A percentile compares a stretch with the other conserved stretches of the same genome.
Evolutionary conservation across 2,113 vertebrate genomes (phyloP).

Genomic region (Ciconia stormi): DNA sequence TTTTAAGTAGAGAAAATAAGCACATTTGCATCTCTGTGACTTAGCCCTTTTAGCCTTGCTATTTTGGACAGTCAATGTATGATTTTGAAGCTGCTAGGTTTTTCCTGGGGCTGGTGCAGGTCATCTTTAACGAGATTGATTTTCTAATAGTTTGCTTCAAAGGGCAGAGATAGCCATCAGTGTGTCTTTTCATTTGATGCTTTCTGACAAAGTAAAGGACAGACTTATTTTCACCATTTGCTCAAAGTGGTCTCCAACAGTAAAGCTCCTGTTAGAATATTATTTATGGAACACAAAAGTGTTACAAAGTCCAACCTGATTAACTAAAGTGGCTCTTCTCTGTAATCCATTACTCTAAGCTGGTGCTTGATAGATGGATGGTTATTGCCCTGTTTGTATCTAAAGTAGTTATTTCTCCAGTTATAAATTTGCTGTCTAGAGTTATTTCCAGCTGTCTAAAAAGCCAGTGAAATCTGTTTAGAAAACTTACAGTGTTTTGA

Average conservation of each 20-base stretch:
- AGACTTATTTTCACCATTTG: conserved; percentile 45
- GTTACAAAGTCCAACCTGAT: conserved; percentile 45
- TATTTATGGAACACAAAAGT: conserved; percentile 51
- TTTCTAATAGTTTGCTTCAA: conserved; percentile 46
- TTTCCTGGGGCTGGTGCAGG: neutral
- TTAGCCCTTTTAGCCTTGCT: neutral
- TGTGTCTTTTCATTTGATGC: neutral
- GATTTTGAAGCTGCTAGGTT: conserved; percentile 16
- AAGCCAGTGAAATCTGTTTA: neutral
- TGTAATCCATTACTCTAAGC: conserved; percentile 13
- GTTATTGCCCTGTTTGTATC: conserved; percentile 13
- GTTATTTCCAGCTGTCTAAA: conserved; percentile 23
- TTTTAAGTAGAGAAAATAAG: neutral
- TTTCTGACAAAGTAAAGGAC: conserved; percentile 32
- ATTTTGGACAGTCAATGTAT: neutral
- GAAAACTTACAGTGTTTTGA: neutral
- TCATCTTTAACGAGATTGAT: conserved; percentile 45
- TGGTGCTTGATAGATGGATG: neutral
- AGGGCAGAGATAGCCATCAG: conserved; percentile 43
- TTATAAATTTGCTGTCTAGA: conserved; percentile 15
- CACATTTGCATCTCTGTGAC: neutral
- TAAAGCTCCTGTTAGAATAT: conserved; percentile 19
- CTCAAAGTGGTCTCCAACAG: conserved; percentile 19
- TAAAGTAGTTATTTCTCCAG: conserved; percentile 14
- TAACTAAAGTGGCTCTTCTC: conserved; percentile 58